Percentiles rank a stretch among this genome's conserved stretches.
Evolutionary conservation across 2,888 invertebrate genomes (phyloP).

Genomic region (Archaeoteleia sp.): DNA sequence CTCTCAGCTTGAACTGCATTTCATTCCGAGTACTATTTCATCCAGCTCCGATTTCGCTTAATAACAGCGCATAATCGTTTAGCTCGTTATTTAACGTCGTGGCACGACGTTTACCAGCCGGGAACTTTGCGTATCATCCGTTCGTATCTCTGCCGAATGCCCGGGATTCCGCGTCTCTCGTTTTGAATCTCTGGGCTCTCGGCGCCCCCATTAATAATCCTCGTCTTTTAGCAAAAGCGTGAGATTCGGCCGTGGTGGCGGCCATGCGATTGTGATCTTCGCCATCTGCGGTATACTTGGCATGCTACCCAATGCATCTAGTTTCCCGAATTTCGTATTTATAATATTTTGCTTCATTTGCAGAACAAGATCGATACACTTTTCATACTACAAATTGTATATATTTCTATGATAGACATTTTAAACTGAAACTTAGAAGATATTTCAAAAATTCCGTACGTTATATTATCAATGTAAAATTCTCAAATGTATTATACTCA

Average conservation of each 20-base stretch:
- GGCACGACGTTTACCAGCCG: slow-evolving; percentile 43
- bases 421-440: too few species aligned
- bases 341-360: slow-evolving; percentile 32
- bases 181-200: slow-evolving; percentile 49
- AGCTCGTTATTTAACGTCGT: slow-evolving; percentile 50
- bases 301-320: slow-evolving; percentile 22
- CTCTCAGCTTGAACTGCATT: slow-evolving; percentile 33
- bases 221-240: slow-evolving; percentile 52
- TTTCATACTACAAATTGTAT: too few species aligned
- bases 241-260: slow-evolving; percentile 47
- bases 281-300: slow-evolving; percentile 31
- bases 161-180: slow-evolving; percentile 50
- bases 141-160: slow-evolving; percentile 48
- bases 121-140: slow-evolving; percentile 48
- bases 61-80: slow-evolving; percentile 50
- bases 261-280: slow-evolving; percentile 43
- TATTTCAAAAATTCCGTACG: too few species aligned
- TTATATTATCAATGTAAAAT: too few species aligned
- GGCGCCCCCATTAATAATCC: slow-evolving; percentile 52
- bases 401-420: too few species aligned
- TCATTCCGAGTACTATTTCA: slow-evolving; percentile 40
- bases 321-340: slow-evolving; percentile 33
- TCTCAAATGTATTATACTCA: too few species aligned
- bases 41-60: slow-evolving; percentile 43
- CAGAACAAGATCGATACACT: slow-evolving; percentile 22